These are phyloP conservation scores for Cephalopachus bancanus DNA, from an alignment of 2,797 vertebrate species.

Conservation along the genomic window DNA sequence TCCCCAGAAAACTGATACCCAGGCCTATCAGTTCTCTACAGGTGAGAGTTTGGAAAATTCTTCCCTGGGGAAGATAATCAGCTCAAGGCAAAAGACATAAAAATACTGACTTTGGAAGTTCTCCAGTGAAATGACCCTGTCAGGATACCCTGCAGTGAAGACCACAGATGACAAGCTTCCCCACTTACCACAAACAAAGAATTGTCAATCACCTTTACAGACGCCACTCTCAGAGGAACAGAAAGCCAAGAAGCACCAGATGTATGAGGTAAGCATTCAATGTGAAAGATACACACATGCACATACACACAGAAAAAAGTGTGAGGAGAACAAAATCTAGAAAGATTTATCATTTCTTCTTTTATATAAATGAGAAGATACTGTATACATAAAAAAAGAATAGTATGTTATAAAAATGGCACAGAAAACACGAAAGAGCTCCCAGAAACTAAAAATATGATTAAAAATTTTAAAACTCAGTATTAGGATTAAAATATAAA, in stretches of 20 bases:
- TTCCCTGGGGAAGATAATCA: neutral
- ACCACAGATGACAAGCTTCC: neutral
- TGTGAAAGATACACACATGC: neutral
- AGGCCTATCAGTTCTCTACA: neutral
- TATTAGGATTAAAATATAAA: neutral
- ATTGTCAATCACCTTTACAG: neutral
- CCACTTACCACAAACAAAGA: fast-evolving
- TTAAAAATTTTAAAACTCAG: neutral
- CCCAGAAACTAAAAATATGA: neutral
- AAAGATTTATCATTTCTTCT: neutral
- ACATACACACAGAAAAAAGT: neutral
- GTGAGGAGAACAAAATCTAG: neutral
- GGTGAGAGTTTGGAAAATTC: neutral
- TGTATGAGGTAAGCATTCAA: neutral
- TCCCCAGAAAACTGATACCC: neutral
- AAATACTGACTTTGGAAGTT: neutral
- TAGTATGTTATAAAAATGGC: neutral
- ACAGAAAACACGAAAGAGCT: neutral
- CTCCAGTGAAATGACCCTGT: neutral
- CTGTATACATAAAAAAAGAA: neutral
- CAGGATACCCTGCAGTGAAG: neutral
- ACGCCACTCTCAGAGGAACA: neutral
- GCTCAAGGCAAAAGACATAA: neutral
- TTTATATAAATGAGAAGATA: neutral
- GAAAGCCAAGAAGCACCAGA: no score